phyloP scores from a whole-genome alignment of 2,888 invertebrate genomes.

The Lepidocyrtoides sp. region DNA sequence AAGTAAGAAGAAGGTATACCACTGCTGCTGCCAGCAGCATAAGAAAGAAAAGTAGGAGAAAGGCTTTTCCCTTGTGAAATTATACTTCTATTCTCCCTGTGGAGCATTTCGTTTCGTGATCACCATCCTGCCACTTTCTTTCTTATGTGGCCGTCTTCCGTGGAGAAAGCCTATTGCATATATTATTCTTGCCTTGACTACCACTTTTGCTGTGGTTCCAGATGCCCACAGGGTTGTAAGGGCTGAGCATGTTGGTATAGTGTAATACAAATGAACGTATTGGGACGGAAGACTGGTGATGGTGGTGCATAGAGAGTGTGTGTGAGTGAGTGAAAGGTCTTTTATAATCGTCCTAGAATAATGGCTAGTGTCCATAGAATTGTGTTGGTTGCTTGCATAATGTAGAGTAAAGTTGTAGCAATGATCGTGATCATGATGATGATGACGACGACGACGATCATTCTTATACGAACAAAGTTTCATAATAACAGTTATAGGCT shows the following conservation, averaged over 20 bases:
- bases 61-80: conserved; percentile 69
- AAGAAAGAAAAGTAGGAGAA: conserved; percentile 41
- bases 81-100: conserved; percentile 43
- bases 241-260: neutral
- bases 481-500: conserved; percentile 16
- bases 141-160: neutral
- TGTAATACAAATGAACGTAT: conserved; percentile 6
- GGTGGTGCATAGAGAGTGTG: neutral
- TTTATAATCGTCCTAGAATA: conserved; percentile 37
- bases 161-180: neutral
- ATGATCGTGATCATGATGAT: neutral
- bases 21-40: neutral
- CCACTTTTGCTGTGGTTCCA: neutral
- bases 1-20: conserved; percentile 18
- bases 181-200: neutral
- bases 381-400: conserved; percentile 35
- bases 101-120: conserved; percentile 66
- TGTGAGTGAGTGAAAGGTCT: conserved; percentile 43
- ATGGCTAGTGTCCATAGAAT: conserved; percentile 23
- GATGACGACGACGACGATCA: no score
- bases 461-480: conserved; percentile 27
- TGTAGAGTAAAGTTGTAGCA: neutral
- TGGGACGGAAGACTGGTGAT: neutral
- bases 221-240: neutral
- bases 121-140: conserved; percentile 16